phyloP scores from a whole-genome alignment of 2,797 vertebrate species.

The Coregonus sp. region DNA sequence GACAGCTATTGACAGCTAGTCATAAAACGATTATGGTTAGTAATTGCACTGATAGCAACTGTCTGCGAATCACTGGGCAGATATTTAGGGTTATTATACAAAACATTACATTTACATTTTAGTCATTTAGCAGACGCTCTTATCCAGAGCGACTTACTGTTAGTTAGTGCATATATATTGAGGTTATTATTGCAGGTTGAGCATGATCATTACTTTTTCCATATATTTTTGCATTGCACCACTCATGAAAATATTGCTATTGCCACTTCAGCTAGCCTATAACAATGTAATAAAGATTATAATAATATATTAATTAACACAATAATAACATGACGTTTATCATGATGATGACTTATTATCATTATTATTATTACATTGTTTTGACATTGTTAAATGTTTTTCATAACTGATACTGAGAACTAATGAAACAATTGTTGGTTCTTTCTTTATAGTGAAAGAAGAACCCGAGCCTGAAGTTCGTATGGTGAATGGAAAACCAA shows the following conservation, averaged over 20 bases:
- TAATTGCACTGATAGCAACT: background rate
- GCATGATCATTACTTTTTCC: background rate
- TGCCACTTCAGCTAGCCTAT: background rate
- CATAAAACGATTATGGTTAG: constrained; percentile 1
- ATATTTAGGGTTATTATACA: background rate
- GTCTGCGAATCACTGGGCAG: background rate
- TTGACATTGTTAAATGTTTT: background rate
- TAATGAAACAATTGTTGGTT: background rate
- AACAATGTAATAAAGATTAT: background rate
- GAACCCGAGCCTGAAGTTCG: constrained; percentile 95
- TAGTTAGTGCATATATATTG: background rate
- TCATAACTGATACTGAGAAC: background rate
- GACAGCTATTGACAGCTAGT: background rate
- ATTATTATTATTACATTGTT: background rate
- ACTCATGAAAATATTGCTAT: background rate
- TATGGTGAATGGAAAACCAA: constrained; percentile 98
- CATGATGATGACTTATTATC: background rate
- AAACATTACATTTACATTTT: too few species aligned
- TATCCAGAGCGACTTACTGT: too few species aligned
- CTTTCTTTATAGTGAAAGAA: constrained; percentile 83
- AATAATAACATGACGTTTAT: background rate
- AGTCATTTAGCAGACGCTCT: too few species aligned
- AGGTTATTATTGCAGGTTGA: background rate
- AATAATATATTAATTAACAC: background rate
- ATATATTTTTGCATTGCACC: background rate